Evolutionary conservation across 2,888 invertebrate genomes (phyloP), one percentile per base, ranked within the genome.

Genomic region (Spialia ferax): DNA sequence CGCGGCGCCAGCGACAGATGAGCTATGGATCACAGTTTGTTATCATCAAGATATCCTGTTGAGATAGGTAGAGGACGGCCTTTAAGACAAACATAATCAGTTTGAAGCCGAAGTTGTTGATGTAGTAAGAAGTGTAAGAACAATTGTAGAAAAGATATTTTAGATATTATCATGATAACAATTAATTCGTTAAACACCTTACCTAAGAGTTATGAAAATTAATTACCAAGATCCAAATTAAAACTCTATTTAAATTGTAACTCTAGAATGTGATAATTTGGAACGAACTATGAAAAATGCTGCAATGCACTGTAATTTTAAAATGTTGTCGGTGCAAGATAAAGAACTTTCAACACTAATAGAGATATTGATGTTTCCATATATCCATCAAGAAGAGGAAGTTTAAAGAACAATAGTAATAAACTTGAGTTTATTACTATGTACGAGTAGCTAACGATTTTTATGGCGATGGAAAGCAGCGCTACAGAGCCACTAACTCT

Each of bases 1-100:
- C 78, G 67, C 35, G 42, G 69, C 61, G 77, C 79, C 79, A 76
- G 69, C 70, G 4, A 8, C 26, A 56, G 63, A 59, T 59, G 50
- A 57, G 38, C 26, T 42, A 52, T 54, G n/a, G 35, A 20, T 26
- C 57, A 26, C 65, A 11, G 11, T 8, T 52, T 38, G 18, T 52
- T 59, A 26, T 59, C 64, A 26, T 29, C 63, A 15, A 32, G 50
- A 59, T 50, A 29, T 59, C 59, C 59, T 59, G 52, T 52, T 65
- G 52, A 65, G 59, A 59, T 59, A 23, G 52, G 52, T 48, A 42
- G n/a, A 42, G 48, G 20, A 20, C 48, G 18, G 8, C 20, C 20
- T 18, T 48, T 0, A 48, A 20, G 15, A 18, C 10, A 15, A 42
- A 15, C 1, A 18, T 20, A 15, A 42, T 42, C 1, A 38, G 18